Evolutionary conservation across 2,113 vertebrate genomes (phyloP).

Genomic region (Acanthisitta chloris): DNA sequence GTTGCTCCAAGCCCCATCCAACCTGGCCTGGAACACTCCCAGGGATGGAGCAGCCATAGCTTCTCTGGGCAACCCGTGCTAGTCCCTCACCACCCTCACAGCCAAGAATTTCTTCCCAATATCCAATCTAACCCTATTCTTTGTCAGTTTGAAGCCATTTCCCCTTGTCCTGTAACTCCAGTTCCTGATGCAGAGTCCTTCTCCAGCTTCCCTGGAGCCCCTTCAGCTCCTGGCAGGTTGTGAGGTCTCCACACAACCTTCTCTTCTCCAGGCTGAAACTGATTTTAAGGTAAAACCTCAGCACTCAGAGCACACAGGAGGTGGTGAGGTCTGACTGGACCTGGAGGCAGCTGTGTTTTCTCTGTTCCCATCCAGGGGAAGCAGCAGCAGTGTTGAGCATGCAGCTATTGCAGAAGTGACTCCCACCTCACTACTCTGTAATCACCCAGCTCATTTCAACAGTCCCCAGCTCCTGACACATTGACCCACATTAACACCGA

Average conservation of each 20-base stretch:
- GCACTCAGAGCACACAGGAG: fast-evolving
- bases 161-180: too few relatives aligned
- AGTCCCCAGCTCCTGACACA: neutral
- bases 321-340: neutral
- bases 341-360: neutral
- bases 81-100: fast-evolving
- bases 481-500: neutral
- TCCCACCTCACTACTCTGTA: neutral
- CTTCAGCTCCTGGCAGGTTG: too few relatives aligned
- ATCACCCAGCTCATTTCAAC: neutral
- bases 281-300: too few relatives aligned
- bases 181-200: too few relatives aligned
- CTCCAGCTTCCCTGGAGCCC: too few relatives aligned
- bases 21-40: neutral
- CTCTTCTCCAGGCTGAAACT: too few relatives aligned
- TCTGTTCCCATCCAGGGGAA: neutral
- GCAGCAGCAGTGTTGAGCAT: neutral
- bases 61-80: neutral
- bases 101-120: fast-evolving
- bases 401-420: neutral
- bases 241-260: too few relatives aligned
- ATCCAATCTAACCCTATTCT: too few relatives aligned
- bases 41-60: neutral
- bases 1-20: fast-evolving
- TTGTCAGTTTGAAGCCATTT: too few relatives aligned